Evolutionary conservation across 37 sponge, comb jelly and placozoan species (phyloP).

Genomic region (Theonella swinhoei): DNA sequence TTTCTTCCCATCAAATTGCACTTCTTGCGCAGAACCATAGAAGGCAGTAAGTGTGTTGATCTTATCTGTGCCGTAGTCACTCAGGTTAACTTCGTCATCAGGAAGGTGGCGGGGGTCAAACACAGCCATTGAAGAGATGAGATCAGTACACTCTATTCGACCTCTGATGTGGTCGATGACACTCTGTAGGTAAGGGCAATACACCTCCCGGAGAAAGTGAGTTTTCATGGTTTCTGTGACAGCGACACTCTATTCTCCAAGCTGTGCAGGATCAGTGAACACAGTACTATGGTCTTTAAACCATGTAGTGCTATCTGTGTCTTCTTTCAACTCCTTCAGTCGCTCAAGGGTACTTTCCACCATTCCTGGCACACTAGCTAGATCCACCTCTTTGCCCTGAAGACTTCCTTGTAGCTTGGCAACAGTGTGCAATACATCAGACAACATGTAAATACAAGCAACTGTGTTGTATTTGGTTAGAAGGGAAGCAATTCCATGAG

Average conservation of each 20-base stretch:
- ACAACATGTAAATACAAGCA: not conserved
- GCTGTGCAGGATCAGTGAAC: slow-evolving; percentile 25
- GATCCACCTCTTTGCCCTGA: not conserved
- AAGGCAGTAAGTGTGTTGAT: slow-evolving; percentile 23
- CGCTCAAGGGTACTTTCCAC: not conserved
- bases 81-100: slow-evolving; percentile 3
- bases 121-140: slow-evolving; percentile 47
- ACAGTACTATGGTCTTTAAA: slow-evolving; percentile 24
- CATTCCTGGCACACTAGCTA: not conserved
- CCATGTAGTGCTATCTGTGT: slow-evolving; percentile 17
- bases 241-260: not conserved
- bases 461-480: not conserved
- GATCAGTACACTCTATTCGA: not conserved
- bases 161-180: slow-evolving; percentile 8
- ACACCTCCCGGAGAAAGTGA: slow-evolving; percentile 27
- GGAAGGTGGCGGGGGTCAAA: slow-evolving; percentile 54
- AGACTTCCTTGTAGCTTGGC: not conserved
- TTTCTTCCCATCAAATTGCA: slow-evolving; percentile 1
- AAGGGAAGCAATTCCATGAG: slow-evolving; percentile 36
- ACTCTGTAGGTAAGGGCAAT: slow-evolving; percentile 33
- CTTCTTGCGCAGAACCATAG: slow-evolving; percentile 31
- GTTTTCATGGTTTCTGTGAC: slow-evolving; percentile 18
- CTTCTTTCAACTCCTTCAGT: slow-evolving; percentile 24
- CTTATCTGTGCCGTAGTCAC: slow-evolving; percentile 11
- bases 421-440: not conserved